These are phyloP conservation scores for Drosophila orena DNA, from an alignment of 1,140 invertebrate species.

Conservation along the genomic window DNA sequence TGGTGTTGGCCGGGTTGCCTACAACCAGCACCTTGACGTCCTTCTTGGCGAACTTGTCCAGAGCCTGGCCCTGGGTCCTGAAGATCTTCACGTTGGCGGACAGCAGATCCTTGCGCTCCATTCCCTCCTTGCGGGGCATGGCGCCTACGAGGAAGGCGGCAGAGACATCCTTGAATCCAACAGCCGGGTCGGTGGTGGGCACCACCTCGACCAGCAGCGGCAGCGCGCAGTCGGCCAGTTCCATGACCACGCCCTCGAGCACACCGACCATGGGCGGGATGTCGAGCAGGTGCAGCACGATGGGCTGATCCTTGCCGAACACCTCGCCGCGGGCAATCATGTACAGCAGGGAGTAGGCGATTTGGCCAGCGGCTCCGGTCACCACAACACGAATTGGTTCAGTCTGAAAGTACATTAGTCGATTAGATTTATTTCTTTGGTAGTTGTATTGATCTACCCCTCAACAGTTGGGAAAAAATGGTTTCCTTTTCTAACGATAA, in stretches of 20 bases:
- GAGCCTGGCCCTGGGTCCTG: conserved; percentile 96
- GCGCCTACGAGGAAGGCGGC: conserved; percentile 99
- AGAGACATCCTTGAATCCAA: conserved; percentile 98
- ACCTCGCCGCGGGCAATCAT: conserved; percentile 98
- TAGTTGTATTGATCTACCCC: too few species aligned
- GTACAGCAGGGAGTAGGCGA: conserved; percentile 98
- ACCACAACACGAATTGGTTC: conserved; percentile 96
- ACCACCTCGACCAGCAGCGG: conserved; percentile 94
- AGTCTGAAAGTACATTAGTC: conserved; percentile 47
- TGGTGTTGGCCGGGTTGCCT: conserved; percentile 99
- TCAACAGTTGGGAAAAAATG: too few species aligned
- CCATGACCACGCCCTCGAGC: conserved; percentile 98
- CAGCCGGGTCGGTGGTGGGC: conserved; percentile 93
- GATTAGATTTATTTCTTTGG: not conserved
- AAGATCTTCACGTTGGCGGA: conserved; percentile 99
- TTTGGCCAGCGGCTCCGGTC: conserved; percentile 99
- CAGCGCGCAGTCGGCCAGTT: conserved; percentile 97
- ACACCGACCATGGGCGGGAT: conserved; percentile 98
- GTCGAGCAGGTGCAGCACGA: conserved; percentile 97
- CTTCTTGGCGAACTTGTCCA: conserved; percentile 97
- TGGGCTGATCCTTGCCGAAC: conserved; percentile 95
- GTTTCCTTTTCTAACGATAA: too few species aligned
- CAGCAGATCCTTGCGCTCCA: conserved; percentile 98
- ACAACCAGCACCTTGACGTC: conserved; percentile 98
- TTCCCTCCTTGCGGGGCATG: conserved; percentile 99